phyloP scores from a whole-genome alignment of 2,797 vertebrate species.

The Mormyrus proboscirostris region DNA sequence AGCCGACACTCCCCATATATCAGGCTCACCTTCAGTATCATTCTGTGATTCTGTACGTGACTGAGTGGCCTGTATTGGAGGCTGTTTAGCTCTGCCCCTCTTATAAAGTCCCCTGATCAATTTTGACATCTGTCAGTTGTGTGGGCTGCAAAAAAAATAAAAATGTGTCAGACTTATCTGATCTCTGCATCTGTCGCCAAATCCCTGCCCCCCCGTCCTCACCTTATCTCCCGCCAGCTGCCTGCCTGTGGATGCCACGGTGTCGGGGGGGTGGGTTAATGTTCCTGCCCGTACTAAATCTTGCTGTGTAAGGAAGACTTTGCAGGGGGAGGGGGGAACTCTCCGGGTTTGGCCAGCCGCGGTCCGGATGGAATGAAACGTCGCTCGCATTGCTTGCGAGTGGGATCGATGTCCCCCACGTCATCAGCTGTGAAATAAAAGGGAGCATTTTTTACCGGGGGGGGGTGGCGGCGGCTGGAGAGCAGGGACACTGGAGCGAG shows the following conservation, averaged over 20 bases:
- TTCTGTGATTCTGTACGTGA: not conserved
- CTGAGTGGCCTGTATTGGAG: not conserved
- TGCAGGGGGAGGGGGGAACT: conserved; percentile 19
- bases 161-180: not conserved
- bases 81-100: not conserved
- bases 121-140: conserved; percentile 54
- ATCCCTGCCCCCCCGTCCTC: not conserved
- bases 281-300: conserved; percentile 35
- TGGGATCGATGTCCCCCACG: conserved; percentile 36
- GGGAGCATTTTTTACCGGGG: conserved; percentile 34
- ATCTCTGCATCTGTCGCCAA: not conserved
- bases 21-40: not conserved
- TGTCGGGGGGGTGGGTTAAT: conserved; percentile 28
- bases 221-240: not conserved
- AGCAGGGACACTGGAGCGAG: conserved; percentile 26
- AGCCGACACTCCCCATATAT: not conserved
- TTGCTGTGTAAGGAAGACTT: not conserved
- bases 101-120: conserved; percentile 36
- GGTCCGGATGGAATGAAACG: conserved; percentile 38
- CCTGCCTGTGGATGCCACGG: not conserved
- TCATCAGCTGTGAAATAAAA: conserved; percentile 41
- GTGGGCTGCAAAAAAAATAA: conserved; percentile 41
- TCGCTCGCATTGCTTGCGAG: conserved; percentile 31
- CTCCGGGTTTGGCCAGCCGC: conserved; percentile 29
- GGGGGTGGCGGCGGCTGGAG: conserved; percentile 14